A percentile compares a stretch with the other conserved stretches of the same genome.
These are phyloP conservation scores for Falcunculus frontatus DNA, from an alignment of 2,113 vertebrate genomes.

Conservation along the genomic window DNA sequence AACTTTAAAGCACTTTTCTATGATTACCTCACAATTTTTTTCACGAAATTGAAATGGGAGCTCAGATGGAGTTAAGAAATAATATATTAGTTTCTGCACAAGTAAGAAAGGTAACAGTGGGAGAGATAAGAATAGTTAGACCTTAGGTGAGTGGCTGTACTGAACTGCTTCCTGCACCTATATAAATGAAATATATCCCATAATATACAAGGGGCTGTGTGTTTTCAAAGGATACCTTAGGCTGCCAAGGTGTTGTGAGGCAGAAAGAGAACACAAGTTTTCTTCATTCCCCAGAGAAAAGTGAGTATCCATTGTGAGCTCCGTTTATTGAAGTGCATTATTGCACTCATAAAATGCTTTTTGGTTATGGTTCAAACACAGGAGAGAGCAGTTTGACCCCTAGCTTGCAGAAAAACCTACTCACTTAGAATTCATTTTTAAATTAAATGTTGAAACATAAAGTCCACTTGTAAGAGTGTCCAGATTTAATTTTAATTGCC, in stretches of 20 bases:
- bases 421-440: neutral
- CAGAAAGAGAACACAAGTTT: slow-evolving; percentile 17
- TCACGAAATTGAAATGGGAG: neutral
- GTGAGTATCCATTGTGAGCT: neutral
- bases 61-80: neutral
- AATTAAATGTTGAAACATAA: neutral
- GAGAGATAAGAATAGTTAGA: neutral
- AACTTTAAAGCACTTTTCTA: neutral
- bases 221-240: neutral
- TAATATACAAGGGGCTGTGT: neutral
- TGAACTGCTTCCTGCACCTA: neutral
- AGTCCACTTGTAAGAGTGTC: neutral
- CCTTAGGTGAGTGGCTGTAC: neutral
- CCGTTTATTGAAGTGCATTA: slow-evolving; percentile 8
- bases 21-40: neutral
- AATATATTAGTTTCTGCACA: neutral
- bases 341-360: slow-evolving; percentile 1
- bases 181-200: neutral
- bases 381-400: neutral
- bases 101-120: neutral
- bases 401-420: neutral
- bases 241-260: neutral
- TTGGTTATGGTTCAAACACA: neutral
- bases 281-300: neutral
- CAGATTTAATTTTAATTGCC: neutral